Base-by-base conservation (phyloP, 2,888 invertebrate genomes). In the Pogonocherus hispidulus region DNA sequence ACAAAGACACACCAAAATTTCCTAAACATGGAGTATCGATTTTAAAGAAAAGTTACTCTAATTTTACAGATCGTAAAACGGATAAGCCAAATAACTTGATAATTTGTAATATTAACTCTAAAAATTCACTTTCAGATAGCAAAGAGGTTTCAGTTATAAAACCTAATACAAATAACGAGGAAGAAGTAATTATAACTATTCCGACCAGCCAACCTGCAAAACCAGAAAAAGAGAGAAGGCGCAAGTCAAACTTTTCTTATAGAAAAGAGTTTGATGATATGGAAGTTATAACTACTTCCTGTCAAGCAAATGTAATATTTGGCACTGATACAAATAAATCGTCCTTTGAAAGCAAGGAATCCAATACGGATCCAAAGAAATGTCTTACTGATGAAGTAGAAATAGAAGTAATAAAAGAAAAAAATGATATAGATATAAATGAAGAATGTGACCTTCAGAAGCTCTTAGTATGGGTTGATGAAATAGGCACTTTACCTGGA, bases 381-480 rank as follows among this genome's bases (percentile, higher is more conserved):
- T 83, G 44, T 69, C 80, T 71, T 66, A 76, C 69, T 16, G 65
- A 63, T 18, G 74, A 71, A 51, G 80, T 66, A 80, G 75, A 77
- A 67, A 67, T 72, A 37, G 73, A 78, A 23, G 64, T 75, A n/a
- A 66, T 81, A 8, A 79, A 80, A 72, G 80, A 74, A 80, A 79
- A 79, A 56, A 64, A 68, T 49, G 66, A 69, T 55, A 72, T 52
- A 27, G 32, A 78, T 16, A 74, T 77, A 57, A 78, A 80, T 35
- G 78, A 79, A 49, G 81, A 85, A 63, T 85, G 85, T 78, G 89
- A 84, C 81, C 87, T 82, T 80, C 87, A 85, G 79, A 91, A 87
- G 86, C 90, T 87, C 84, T 87, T 94, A 60, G 87, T 89, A 54
- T 94, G 94, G 94, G 90, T 89, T 68, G 91, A 92, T 73, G 91